Evolutionary conservation across 2,888 invertebrate species (phyloP).

Genomic region (Rhimphoctona megacephalus): DNA sequence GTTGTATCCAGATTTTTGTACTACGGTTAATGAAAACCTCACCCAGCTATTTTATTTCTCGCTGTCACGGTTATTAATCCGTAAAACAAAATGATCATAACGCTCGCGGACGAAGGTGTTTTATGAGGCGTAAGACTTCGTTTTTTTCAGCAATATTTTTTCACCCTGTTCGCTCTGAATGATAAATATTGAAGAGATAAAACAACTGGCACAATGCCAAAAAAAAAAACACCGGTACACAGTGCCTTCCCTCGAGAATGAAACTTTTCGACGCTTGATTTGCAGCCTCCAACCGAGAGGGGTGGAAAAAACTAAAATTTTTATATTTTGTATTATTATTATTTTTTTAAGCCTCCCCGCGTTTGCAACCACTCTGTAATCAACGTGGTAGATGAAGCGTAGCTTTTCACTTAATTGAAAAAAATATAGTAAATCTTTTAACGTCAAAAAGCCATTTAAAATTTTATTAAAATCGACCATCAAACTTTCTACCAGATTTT

Average conservation of each 20-base stretch:
- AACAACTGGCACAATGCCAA: constrained; percentile 47
- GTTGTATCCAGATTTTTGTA: constrained; percentile 50
- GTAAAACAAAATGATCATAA: constrained; percentile 36
- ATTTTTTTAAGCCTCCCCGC: constrained; percentile 20
- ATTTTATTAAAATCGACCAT: neutral
- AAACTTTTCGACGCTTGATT: constrained; percentile 49
- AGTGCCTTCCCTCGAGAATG: constrained; percentile 7
- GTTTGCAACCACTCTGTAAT: constrained; percentile 20
- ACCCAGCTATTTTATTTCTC: constrained; percentile 22
- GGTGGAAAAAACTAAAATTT: constrained; percentile 6
- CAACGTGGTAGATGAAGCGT: constrained; percentile 39
- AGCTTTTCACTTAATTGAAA: constrained; percentile 14
- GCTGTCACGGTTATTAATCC: constrained; percentile 45
- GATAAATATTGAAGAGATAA: constrained; percentile 50
- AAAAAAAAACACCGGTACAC: constrained; percentile 29
- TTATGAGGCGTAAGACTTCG: constrained; percentile 17
- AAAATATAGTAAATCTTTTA: constrained; percentile 12
- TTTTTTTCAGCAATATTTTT: constrained; percentile 24
- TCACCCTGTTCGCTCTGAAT: constrained; percentile 7
- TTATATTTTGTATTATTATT: neutral
- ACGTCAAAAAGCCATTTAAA: neutral
- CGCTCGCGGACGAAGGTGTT: constrained; percentile 10
- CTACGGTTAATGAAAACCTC: constrained; percentile 57
- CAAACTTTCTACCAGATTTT: neutral
- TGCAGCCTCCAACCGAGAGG: constrained; percentile 13